A percentile compares a stretch with the other conserved stretches of the same genome.
Evolutionary conservation across 2,113 vertebrate species (phyloP).

Genomic region (Agelaius phoeniceus): DNA sequence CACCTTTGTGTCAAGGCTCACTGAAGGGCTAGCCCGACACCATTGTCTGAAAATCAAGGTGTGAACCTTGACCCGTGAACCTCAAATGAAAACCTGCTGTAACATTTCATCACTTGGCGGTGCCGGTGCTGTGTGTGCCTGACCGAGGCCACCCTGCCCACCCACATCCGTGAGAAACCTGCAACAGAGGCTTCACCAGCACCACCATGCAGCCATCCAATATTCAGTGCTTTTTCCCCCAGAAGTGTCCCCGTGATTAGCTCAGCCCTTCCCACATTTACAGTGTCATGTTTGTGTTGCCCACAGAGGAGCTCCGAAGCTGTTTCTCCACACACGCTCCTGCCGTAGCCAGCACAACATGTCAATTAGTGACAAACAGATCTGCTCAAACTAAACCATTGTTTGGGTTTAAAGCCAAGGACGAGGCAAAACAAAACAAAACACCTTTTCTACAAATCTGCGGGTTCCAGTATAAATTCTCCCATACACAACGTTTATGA

Average conservation of each 20-base stretch:
- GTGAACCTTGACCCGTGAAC: neutral
- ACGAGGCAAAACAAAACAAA: neutral
- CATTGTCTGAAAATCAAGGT: neutral
- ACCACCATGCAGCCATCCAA: rapidly evolving
- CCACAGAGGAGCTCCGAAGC: neutral
- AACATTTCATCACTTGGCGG: neutral
- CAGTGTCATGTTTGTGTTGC: neutral
- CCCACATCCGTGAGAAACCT: neutral
- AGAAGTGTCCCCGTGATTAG: neutral
- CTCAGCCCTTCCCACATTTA: neutral
- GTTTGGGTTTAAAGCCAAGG: neutral
- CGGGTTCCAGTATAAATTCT: neutral
- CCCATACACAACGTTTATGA: neutral
- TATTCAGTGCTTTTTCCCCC: rapidly evolving
- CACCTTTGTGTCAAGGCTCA: neutral
- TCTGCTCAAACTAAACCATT: neutral
- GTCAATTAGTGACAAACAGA: neutral
- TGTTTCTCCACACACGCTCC: neutral
- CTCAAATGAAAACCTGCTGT: neutral
- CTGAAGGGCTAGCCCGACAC: neutral
- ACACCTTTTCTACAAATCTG: neutral
- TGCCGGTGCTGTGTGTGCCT: neutral
- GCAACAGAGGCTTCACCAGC: neutral
- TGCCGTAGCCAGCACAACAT: neutral
- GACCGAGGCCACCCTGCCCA: neutral